A percentile compares a stretch with the other conserved stretches of the same genome.
These are phyloP conservation scores for Vanessa atalanta DNA, from an alignment of 1,140 invertebrate species.

Conservation along the genomic window DNA sequence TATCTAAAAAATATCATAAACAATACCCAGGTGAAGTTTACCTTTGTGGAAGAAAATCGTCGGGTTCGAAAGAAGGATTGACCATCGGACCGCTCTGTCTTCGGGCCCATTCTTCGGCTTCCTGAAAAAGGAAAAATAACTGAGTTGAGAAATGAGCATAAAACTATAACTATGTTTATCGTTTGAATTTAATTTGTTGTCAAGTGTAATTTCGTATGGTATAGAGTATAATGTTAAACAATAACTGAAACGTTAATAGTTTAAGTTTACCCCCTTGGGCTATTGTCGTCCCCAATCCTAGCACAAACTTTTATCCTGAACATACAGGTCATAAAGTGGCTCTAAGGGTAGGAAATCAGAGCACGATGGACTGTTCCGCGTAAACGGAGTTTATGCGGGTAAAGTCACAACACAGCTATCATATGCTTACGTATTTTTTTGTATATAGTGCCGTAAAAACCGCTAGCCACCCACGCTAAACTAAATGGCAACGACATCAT, in stretches of 20 bases:
- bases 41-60: conserved; percentile 70
- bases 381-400: no score
- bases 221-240: no score
- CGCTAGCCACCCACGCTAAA: conserved; percentile 13
- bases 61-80: conserved; percentile 73
- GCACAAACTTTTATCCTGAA: no score
- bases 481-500: conserved; percentile 13
- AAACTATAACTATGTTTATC: not conserved
- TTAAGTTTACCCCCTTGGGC: no score
- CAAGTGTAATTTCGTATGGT: no score
- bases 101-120: conserved; percentile 62
- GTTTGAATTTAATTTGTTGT: not conserved
- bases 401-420: no score
- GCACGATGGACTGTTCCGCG: no score
- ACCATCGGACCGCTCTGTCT: conserved; percentile 65
- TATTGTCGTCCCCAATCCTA: no score
- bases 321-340: no score
- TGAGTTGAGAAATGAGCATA: not conserved
- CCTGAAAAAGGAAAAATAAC: conserved; percentile 46
- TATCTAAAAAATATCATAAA: not conserved
- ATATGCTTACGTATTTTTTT: not conserved
- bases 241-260: no score
- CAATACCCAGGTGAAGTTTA: conserved; percentile 30
- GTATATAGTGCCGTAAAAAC: not conserved
- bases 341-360: no score